phyloP scores from a whole-genome alignment of 2,888 invertebrate genomes.

The Phlogophora meticulosa region DNA sequence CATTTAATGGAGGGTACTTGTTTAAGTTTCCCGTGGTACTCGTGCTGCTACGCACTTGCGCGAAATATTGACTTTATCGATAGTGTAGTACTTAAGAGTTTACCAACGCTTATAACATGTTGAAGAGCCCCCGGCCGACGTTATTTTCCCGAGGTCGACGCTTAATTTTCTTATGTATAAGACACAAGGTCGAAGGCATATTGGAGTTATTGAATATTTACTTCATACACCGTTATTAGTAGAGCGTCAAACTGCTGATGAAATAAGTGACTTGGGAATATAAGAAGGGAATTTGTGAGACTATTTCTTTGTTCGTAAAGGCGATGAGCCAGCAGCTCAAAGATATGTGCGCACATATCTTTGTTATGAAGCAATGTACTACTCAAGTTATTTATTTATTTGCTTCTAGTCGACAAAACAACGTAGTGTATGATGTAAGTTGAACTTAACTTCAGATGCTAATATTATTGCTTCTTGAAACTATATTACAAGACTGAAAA shows the following conservation, averaged over 20 bases:
- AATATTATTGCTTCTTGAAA: slow-evolving; percentile 4
- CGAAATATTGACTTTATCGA: slow-evolving; percentile 65
- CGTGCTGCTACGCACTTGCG: slow-evolving; percentile 43
- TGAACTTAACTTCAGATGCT: slow-evolving; percentile 6
- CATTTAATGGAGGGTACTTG: slow-evolving; percentile 49
- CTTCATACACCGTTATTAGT: slow-evolving; percentile 30
- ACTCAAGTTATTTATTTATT: slow-evolving; percentile 41
- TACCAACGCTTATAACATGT: slow-evolving; percentile 45
- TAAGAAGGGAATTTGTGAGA: slow-evolving; percentile 19
- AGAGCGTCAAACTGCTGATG: slow-evolving; percentile 39
- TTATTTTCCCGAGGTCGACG: slow-evolving; percentile 41
- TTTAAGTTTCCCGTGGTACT: slow-evolving; percentile 47
- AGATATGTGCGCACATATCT: slow-evolving; percentile 39
- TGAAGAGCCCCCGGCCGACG: slow-evolving; percentile 5
- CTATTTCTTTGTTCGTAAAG: slow-evolving; percentile 30
- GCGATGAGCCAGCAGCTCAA: slow-evolving; percentile 24
- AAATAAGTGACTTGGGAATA: slow-evolving; percentile 39
- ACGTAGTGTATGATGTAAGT: slow-evolving; percentile 16
- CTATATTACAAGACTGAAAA: not conserved
- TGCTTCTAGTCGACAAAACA: slow-evolving; percentile 9
- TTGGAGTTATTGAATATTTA: slow-evolving; percentile 54
- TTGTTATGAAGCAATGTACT: slow-evolving; percentile 14
- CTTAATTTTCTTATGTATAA: slow-evolving; percentile 48
- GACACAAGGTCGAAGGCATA: slow-evolving; percentile 25
- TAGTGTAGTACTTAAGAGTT: slow-evolving; percentile 51